Evolutionary conservation across 2,113 vertebrate species (phyloP).

Genomic region (Oreocharis arfaki): DNA sequence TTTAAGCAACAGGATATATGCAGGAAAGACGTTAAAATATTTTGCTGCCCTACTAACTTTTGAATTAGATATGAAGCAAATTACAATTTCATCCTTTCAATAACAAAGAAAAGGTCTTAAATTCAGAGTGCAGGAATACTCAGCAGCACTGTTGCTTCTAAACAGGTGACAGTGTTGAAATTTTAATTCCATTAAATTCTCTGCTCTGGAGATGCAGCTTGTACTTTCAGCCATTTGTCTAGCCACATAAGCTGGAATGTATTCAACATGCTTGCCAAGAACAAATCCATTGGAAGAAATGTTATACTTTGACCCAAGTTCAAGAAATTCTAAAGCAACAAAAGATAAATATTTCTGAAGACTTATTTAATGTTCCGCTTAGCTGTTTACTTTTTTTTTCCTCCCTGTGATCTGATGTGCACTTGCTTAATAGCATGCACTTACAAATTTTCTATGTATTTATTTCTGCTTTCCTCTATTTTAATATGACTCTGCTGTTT

Average conservation of each 20-base stretch:
- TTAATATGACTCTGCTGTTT: not conserved
- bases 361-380: not conserved
- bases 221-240: constrained; percentile 49
- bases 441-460: not conserved
- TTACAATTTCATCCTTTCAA: not conserved
- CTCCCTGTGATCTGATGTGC: not conserved
- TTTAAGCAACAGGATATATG: not conserved
- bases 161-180: constrained; percentile 12
- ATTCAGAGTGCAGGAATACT: not conserved
- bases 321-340: constrained; percentile 47
- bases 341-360: constrained; percentile 33
- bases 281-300: constrained; percentile 48
- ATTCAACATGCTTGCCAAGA: constrained; percentile 50
- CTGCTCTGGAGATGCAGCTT: not conserved
- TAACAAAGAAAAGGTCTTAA: not conserved
- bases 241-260: constrained; percentile 26
- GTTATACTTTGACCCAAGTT: constrained; percentile 53
- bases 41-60: not conserved
- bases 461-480: not conserved
- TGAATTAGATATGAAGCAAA: not conserved
- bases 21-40: not conserved
- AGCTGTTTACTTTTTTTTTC: not conserved
- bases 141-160: not conserved
- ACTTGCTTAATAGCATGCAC: not conserved
- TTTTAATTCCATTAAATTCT: constrained; percentile 20